A percentile compares a stretch with the other conserved stretches of the same genome.
These are phyloP conservation scores for Eueremaeus valkanovi DNA, from an alignment of 2,888 invertebrate species.

Conservation along the genomic window DNA sequence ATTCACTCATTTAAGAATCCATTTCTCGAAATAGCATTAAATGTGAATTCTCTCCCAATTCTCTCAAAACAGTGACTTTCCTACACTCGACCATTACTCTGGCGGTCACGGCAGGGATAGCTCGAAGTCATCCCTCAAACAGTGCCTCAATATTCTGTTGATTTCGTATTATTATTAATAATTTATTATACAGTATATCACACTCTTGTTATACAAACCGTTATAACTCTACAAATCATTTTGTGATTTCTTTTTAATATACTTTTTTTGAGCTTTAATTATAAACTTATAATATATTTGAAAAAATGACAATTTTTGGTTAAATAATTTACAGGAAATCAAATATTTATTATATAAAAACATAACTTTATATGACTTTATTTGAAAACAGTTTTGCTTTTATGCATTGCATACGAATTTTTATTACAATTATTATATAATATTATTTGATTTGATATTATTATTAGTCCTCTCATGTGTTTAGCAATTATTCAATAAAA, in stretches of 20 bases:
- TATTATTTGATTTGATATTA: not conserved
- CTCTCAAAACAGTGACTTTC: not conserved
- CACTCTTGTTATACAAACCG: constrained; percentile 15
- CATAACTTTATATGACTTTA: too few species aligned
- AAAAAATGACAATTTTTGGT: not conserved
- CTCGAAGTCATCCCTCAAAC: constrained; percentile 7
- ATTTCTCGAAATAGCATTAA: too few species aligned
- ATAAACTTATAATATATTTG: constrained; percentile 8
- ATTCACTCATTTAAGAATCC: too few species aligned
- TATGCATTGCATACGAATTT: constrained; percentile 18
- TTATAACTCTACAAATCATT: constrained; percentile 34
- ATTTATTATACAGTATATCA: not conserved
- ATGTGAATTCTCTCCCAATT: not conserved
- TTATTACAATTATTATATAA: not conserved
- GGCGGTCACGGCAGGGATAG: not conserved
- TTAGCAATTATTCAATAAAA: too few species aligned
- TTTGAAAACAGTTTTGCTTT: too few species aligned
- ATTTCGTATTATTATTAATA: constrained; percentile 22
- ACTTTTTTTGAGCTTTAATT: constrained; percentile 15
- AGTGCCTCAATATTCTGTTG: constrained; percentile 19
- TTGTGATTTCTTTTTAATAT: constrained; percentile 28
- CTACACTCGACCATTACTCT: not conserved
- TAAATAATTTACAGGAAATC: not conserved
- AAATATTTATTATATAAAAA: not conserved
- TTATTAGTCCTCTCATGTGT: too few species aligned